A percentile compares a stretch with the other conserved stretches of the same genome.
phyloP scores from a whole-genome alignment of 23 tunicate species.

The Phallusia fumigata region DNA sequence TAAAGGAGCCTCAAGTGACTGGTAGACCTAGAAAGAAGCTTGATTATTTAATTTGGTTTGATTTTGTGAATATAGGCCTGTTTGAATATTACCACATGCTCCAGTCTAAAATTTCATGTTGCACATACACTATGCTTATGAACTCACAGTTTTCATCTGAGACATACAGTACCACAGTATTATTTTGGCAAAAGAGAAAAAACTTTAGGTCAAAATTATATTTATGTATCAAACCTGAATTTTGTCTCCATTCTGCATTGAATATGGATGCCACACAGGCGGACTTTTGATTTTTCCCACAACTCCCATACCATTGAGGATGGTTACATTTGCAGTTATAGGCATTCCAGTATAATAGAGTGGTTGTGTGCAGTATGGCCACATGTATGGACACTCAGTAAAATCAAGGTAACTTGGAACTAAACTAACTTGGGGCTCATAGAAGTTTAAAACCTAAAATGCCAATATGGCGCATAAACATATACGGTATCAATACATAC shows the following conservation, averaged over 20 bases:
- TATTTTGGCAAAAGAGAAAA: too few relatives aligned
- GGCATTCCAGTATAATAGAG: slow-evolving; percentile 88
- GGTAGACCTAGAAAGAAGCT: too few relatives aligned
- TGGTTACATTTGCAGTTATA: slow-evolving; percentile 75
- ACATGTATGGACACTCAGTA: slow-evolving; percentile 98
- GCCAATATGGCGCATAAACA: not conserved
- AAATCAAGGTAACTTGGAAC: slow-evolving; percentile 88
- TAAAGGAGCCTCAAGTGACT: too few relatives aligned
- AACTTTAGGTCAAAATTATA: not conserved
- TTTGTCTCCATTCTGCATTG: slow-evolving; percentile 53
- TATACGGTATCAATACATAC: too few relatives aligned
- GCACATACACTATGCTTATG: too few relatives aligned
- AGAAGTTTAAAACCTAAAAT: slow-evolving; percentile 64
- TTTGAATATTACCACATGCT: too few relatives aligned
- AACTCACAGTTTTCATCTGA: too few relatives aligned
- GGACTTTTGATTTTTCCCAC: slow-evolving; percentile 59
- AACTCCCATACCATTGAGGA: slow-evolving; percentile 94
- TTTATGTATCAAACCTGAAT: slow-evolving; percentile 50
- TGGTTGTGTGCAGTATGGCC: slow-evolving; percentile 99
- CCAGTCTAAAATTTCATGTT: too few relatives aligned
- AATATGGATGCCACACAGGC: slow-evolving; percentile 79
- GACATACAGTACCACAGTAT: too few relatives aligned
- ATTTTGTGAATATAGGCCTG: too few relatives aligned
- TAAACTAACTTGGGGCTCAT: slow-evolving; percentile 86
- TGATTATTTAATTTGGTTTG: too few relatives aligned